Base-by-base conservation (phyloP, 2,888 invertebrate species). In the Agrotis ipsilon region DNA sequence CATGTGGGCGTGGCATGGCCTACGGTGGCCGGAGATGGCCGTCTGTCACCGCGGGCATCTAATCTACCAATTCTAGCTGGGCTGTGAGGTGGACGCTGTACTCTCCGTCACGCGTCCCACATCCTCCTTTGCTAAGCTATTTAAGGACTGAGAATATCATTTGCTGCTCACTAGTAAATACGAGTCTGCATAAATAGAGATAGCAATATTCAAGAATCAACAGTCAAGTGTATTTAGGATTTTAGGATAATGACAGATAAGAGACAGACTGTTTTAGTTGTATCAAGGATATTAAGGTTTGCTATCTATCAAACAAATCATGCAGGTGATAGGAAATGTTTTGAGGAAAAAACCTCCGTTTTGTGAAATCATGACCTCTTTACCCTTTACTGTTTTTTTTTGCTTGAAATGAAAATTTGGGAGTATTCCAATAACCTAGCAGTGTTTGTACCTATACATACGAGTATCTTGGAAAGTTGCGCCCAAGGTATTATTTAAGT, bases 241-340 rank as follows among this genome's bases (percentile, higher is more conserved):
- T 64, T 60, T 27, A 51, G 51, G 48, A 58, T 46, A 70, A 72
- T 59, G 64, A 61, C 73, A 45, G 66, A 77, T 68, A 77, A 71
- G 19, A 45, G n/a, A 27, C 60, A 72, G 51, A 65, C 61, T 62
- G 55, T 66, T 48, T 71, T 51, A 52, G 16, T 16, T 46, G 51
- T 71, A 82, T 65, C 65, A 83, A 81, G 79, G 72, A 66, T 63
- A 51, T 39, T 39, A 39, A 39, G 11, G 39, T 39, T 32, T 61
- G 64, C 45, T 32, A 62, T 55, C 69, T 84, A 84, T 83, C 83
- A 58, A 24, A 48, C 19, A 16, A 57, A 85, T 85, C 81, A 81
- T 84, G 69, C 77, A 79, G 84, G 85, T 18, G 75, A 82, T 78
- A 77, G 72, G 77, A 84, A 71, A 27, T 63, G 43, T 39, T 73